phyloP scores from a whole-genome alignment of 2,797 vertebrate genomes.

The Hippopotamyrus pictus region DNA sequence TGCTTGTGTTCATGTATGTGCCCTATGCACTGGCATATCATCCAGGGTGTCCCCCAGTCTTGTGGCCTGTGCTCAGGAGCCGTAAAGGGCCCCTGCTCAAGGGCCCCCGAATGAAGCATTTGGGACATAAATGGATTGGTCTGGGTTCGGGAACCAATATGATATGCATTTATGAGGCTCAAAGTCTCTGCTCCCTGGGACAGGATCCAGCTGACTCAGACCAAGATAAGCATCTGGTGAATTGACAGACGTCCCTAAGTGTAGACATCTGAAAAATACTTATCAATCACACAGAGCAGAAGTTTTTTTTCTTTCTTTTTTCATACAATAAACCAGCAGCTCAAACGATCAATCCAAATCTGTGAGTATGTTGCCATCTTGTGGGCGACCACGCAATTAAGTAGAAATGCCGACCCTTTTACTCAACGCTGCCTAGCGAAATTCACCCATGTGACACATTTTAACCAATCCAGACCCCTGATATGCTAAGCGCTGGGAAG shows the following conservation, averaged over 20 bases:
- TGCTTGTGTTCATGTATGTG: background rate
- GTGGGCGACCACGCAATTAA: background rate
- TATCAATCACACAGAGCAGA: background rate
- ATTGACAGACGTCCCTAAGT: background rate
- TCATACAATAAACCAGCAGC: background rate
- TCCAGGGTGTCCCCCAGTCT: background rate
- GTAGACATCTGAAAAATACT: background rate
- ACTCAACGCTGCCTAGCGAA: background rate
- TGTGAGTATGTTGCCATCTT: conserved; percentile 18
- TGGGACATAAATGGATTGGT: background rate
- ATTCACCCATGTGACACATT: background rate
- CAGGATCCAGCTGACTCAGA: background rate
- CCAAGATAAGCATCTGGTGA: background rate
- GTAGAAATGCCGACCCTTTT: background rate
- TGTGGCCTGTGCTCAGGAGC: background rate
- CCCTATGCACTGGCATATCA: background rate
- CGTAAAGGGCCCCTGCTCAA: background rate
- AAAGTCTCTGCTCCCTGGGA: background rate
- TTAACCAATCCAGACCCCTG: background rate
- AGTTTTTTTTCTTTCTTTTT: background rate
- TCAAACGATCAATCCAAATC: background rate
- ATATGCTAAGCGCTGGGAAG: background rate
- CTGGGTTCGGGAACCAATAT: background rate
- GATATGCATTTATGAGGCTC: background rate
- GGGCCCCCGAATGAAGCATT: background rate